These are phyloP conservation scores for Triplophysa siluroides DNA, from an alignment of 2,113 vertebrate species.

Conservation along the genomic window DNA sequence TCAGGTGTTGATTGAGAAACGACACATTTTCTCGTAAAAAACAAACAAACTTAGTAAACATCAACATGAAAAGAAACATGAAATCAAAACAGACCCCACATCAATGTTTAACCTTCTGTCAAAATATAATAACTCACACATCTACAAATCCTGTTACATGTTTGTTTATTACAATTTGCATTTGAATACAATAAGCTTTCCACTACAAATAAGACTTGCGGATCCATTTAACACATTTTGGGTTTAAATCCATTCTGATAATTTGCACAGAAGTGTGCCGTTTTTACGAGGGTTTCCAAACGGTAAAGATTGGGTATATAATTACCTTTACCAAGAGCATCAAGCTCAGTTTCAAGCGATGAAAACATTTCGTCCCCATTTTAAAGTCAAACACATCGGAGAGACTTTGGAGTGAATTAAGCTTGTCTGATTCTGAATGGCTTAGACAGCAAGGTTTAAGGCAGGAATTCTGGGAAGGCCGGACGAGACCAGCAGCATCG, in stretches of 20 bases:
- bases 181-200: too few species aligned
- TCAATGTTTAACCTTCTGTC: neutral
- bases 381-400: neutral
- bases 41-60: conserved; percentile 8
- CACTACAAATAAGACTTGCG: too few species aligned
- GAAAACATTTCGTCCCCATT: neutral
- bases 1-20: conserved; percentile 9
- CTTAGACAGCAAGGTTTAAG: conserved; percentile 30
- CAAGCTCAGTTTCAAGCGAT: neutral
- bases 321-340: neutral
- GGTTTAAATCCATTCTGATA: too few species aligned
- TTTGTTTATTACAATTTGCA: too few species aligned
- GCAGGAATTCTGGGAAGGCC: conserved; percentile 22
- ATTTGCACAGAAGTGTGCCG: too few species aligned
- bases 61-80: conserved; percentile 1
- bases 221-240: neutral
- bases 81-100: too few species aligned
- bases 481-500: neutral
- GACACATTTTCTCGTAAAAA: neutral
- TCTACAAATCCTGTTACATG: too few species aligned
- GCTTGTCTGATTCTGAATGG: conserved; percentile 30
- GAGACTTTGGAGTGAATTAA: conserved; percentile 38
- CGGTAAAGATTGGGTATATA: neutral
- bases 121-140: neutral
- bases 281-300: neutral